A percentile compares a stretch with the other conserved stretches of the same genome.
Conservation (phyloP, 1,140 invertebrate species). For the Hypsibius dujardini region DNA sequence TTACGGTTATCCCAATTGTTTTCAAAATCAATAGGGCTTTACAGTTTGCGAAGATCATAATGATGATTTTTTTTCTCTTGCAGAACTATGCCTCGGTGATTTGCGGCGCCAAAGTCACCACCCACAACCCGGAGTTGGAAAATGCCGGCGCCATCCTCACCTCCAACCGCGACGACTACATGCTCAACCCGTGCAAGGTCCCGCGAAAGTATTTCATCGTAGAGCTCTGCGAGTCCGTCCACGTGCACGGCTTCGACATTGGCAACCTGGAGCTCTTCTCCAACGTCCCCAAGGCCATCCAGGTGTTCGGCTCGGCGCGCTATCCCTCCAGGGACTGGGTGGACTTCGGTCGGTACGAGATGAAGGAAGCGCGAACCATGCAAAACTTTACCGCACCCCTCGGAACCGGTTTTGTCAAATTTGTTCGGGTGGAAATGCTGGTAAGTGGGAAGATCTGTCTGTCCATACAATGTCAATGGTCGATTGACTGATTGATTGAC, state of each 20-base stretch:
- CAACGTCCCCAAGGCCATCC: conserved; percentile 76
- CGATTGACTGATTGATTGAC: too few relatives aligned
- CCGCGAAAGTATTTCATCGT: conserved; percentile 76
- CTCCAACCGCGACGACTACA: conserved; percentile 80
- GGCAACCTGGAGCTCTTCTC: conserved; percentile 97
- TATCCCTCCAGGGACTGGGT: conserved; percentile 83
- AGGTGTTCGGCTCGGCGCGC: conserved; percentile 59
- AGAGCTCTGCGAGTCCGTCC: conserved; percentile 89
- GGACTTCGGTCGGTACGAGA: conserved; percentile 62
- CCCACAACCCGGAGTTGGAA: conserved; percentile 70
- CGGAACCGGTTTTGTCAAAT: conserved; percentile 71
- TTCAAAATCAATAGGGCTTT: too few relatives aligned
- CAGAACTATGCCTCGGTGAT: conserved; percentile 54
- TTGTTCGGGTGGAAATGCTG: conserved; percentile 64
- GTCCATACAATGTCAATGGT: too few relatives aligned
- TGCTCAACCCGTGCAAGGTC: conserved; percentile 78
- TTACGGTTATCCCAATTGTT: too few relatives aligned
- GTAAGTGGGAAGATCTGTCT: too few relatives aligned
- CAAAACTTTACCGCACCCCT: conserved; percentile 63
- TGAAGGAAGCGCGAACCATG: conserved; percentile 62
- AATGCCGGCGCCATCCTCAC: conserved; percentile 57
- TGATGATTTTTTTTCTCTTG: too few relatives aligned
- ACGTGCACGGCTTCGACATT: conserved; percentile 76
- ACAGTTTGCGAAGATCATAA: too few relatives aligned
- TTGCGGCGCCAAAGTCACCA: conserved; percentile 89